These are phyloP conservation scores for Saguinus oedipus DNA, from an alignment of 2,797 vertebrate genomes.

Conservation along the genomic window DNA sequence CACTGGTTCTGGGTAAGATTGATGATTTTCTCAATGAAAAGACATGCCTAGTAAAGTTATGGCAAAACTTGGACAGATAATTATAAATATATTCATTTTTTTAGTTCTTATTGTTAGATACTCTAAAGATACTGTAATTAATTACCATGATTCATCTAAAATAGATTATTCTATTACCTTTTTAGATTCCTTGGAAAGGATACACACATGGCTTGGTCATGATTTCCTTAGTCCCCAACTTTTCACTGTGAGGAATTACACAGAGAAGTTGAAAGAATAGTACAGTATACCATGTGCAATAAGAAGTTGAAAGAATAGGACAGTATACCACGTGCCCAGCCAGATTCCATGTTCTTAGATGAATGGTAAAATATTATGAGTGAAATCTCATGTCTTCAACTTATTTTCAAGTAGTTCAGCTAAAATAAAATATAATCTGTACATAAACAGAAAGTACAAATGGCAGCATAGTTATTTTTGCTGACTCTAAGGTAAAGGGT, in stretches of 20 bases:
- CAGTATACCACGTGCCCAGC: no score
- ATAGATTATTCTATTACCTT: not conserved
- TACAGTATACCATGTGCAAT: no score
- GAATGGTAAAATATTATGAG: not conserved
- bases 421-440: not conserved
- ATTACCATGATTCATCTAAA: not conserved
- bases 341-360: not conserved
- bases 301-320: no score
- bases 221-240: not conserved
- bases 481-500: not conserved
- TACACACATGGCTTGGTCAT: not conserved
- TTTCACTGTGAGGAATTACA: conserved; percentile 5
- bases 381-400: conserved; percentile 9
- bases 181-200: not conserved
- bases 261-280: not conserved
- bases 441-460: not conserved
- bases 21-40: not conserved
- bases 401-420: conserved; percentile 14
- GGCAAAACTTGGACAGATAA: not conserved
- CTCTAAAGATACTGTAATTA: not conserved
- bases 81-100: not conserved
- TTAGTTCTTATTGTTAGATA: not conserved
- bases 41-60: not conserved
- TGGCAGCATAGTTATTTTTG: not conserved
- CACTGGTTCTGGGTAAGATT: conserved; percentile 73